Evolutionary conservation across 2,888 invertebrate species (phyloP).

Genomic region (Lasioglossum malachurum): DNA sequence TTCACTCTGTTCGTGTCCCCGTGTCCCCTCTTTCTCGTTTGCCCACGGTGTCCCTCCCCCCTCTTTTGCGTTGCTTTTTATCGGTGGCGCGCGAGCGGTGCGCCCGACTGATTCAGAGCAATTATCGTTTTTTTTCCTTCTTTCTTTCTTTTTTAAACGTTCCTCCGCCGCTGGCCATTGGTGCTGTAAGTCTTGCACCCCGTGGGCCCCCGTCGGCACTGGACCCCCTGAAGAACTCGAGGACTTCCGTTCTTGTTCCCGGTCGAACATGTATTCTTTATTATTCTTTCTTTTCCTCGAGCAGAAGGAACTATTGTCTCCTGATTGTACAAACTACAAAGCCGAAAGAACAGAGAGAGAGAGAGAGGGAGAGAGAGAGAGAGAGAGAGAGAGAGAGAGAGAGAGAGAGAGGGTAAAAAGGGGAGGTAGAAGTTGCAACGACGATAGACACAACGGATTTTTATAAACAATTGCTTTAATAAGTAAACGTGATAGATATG

Average conservation of each 20-base stretch:
- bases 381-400: background rate
- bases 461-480: conserved; percentile 75
- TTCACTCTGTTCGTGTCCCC: conserved; percentile 51
- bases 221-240: background rate
- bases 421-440: background rate
- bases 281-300: conserved; percentile 2
- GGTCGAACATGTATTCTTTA: background rate
- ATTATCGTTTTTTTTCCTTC: conserved; percentile 33
- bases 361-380: background rate
- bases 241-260: conserved; percentile 10
- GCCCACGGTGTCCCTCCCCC: background rate
- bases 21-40: background rate
- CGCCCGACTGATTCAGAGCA: conserved; percentile 28
- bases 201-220: background rate
- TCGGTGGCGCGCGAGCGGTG: conserved; percentile 5
- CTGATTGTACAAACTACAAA: background rate
- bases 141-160: conserved; percentile 2
- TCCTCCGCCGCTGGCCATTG: background rate
- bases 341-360: background rate
- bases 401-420: background rate
- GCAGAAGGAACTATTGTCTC: background rate
- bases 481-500: conserved; percentile 74
- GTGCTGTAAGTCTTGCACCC: conserved; percentile 4
- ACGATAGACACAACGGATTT: background rate
- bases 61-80: conserved; percentile 37